Conservation (phyloP, 1,140 invertebrate genomes). For the Drosophila athabasca region DNA sequence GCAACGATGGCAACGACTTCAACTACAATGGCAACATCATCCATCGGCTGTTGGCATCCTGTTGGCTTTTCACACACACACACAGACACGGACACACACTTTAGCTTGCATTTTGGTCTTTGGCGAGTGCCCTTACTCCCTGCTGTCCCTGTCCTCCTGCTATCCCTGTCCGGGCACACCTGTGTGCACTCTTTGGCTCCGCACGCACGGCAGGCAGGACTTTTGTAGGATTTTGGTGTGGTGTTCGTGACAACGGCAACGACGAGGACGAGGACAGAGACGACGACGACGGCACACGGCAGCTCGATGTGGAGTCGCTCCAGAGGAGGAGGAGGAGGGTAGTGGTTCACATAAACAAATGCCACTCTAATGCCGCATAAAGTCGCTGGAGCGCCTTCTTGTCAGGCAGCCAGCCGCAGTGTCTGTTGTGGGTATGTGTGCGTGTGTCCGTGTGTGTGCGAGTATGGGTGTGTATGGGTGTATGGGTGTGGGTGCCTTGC, state of each 20-base stretch:
- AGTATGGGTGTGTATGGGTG: slow-evolving; percentile 5
- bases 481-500: slow-evolving; percentile 13
- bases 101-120: slow-evolving; percentile 48
- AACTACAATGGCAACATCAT: slow-evolving; percentile 51
- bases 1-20: slow-evolving; percentile 41
- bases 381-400: slow-evolving; percentile 61
- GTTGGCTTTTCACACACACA: slow-evolving; percentile 48
- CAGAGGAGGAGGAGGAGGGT: slow-evolving; percentile 14
- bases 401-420: slow-evolving; percentile 34
- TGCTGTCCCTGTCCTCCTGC: neutral
- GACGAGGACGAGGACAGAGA: slow-evolving; percentile 3
- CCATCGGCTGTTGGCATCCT: slow-evolving; percentile 34
- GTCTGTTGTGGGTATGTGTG: neutral
- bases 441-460: neutral
- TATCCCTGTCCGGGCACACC: slow-evolving; percentile 6
- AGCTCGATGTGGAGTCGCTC: slow-evolving; percentile 30
- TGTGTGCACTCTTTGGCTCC: slow-evolving; percentile 38
- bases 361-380: slow-evolving; percentile 78
- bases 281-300: slow-evolving; percentile 12
- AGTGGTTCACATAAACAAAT: slow-evolving; percentile 74
- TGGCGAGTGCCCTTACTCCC: slow-evolving; percentile 25
- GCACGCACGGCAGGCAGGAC: slow-evolving; percentile 69
- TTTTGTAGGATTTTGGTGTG: slow-evolving; percentile 68
- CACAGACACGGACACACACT: slow-evolving; percentile 16
- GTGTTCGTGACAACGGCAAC: slow-evolving; percentile 62